These are phyloP conservation scores for Conopomorpha cramerella DNA, from an alignment of 1,140 invertebrate genomes.

Conservation along the genomic window DNA sequence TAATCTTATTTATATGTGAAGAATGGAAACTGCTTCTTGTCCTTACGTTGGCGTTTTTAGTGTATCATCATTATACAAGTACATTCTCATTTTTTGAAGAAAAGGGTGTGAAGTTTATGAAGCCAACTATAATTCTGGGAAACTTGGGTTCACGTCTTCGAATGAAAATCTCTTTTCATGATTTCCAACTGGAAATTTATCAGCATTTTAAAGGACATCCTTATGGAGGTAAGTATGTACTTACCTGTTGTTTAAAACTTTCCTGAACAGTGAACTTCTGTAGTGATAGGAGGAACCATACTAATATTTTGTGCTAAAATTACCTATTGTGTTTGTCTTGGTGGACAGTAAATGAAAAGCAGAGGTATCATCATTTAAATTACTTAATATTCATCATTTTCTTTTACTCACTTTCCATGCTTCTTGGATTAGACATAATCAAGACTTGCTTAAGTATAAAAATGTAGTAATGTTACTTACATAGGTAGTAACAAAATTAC, in stretches of 20 bases:
- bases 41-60: conserved; percentile 22
- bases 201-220: conserved; percentile 47
- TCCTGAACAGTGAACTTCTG: too few species aligned
- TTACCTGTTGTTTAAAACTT: too few species aligned
- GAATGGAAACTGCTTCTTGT: conserved; percentile 36
- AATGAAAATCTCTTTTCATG: conserved; percentile 43
- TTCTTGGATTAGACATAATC: too few species aligned
- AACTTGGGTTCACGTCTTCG: conserved; percentile 38
- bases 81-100: conserved; percentile 45
- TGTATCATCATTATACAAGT: conserved; percentile 45
- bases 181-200: conserved; percentile 45
- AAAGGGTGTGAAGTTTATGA: conserved; percentile 33
- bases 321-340: too few species aligned
- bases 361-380: too few species aligned
- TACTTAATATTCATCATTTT: too few species aligned
- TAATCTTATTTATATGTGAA: conserved; percentile 23
- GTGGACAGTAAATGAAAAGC: too few species aligned
- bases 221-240: conserved; percentile 44
- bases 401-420: not conserved
- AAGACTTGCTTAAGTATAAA: too few species aligned
- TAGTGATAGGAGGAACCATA: too few species aligned
- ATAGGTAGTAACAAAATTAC: too few species aligned
- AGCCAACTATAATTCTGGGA: conserved; percentile 44
- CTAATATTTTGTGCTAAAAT: too few species aligned
- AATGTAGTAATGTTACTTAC: too few species aligned